Conservation (phyloP, 2,113 vertebrate species). For the Antechinus flavipes region DNA sequence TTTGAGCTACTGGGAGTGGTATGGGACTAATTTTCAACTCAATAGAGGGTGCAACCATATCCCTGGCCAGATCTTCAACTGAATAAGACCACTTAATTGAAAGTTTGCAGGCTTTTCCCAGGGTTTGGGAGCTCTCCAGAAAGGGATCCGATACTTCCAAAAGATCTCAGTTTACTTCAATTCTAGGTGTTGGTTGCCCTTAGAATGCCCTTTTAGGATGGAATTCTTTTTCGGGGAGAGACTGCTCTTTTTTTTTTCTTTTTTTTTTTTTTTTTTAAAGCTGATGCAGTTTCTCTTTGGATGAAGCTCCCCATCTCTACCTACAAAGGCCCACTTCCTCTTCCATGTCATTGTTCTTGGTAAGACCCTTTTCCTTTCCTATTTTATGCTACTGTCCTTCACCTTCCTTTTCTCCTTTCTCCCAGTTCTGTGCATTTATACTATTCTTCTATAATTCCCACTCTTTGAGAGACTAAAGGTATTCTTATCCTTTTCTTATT, state of each 20-base stretch:
- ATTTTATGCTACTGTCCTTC: neutral
- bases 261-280: too few relatives aligned
- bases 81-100: too few relatives aligned
- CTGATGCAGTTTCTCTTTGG: neutral
- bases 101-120: too few relatives aligned
- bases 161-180: neutral
- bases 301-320: neutral
- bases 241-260: neutral
- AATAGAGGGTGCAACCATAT: too few relatives aligned
- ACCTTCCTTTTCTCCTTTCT: neutral
- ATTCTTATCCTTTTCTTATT: neutral
- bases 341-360: neutral
- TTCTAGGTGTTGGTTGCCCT: neutral
- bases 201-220: neutral
- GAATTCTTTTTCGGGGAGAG: neutral
- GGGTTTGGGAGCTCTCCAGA: too few relatives aligned
- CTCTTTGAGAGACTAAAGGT: neutral
- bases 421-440: neutral
- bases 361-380: neutral
- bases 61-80: too few relatives aligned
- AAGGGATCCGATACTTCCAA: too few relatives aligned
- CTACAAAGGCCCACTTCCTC: neutral
- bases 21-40: too few relatives aligned
- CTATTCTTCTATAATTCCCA: neutral
- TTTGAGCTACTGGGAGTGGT: too few relatives aligned